phyloP scores from a whole-genome alignment of 2,797 vertebrate species.

The Ambastaia sidthimunki region DNA sequence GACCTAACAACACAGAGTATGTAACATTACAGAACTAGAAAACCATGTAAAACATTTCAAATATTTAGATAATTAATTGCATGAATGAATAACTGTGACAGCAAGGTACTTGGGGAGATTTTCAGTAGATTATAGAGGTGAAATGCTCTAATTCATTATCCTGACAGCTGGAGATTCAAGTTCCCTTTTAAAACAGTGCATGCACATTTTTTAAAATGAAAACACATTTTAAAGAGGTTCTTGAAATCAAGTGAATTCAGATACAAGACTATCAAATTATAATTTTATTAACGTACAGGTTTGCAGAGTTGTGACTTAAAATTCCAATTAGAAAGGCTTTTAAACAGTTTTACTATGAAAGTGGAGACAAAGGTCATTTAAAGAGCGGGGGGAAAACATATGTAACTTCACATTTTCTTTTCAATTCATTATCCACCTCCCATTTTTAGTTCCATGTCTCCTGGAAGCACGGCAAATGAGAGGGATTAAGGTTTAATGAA shows the following conservation, averaged over 20 bases:
- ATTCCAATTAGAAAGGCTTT: constrained; percentile 75
- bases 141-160: constrained; percentile 79
- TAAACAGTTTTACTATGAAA: constrained; percentile 70
- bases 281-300: constrained; percentile 79
- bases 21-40: background rate
- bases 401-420: constrained; percentile 77
- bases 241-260: constrained; percentile 78
- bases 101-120: constrained; percentile 72
- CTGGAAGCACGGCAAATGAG: constrained; percentile 68
- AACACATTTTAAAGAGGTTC: constrained; percentile 76
- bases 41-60: constrained; percentile 43
- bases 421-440: constrained; percentile 70
- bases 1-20: constrained; percentile 4
- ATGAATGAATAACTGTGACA: constrained; percentile 64
- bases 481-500: constrained; percentile 63
- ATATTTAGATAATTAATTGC: constrained; percentile 73
- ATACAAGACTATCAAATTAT: constrained; percentile 75
- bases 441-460: constrained; percentile 70
- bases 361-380: constrained; percentile 72
- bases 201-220: constrained; percentile 74
- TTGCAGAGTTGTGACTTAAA: constrained; percentile 75
- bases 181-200: constrained; percentile 71
- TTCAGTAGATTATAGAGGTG: constrained; percentile 72
- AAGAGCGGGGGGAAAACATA: constrained; percentile 64
- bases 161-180: constrained; percentile 79